Base-by-base conservation (phyloP, 2,113 vertebrate genomes). In the Seriola dumerili region DNA sequence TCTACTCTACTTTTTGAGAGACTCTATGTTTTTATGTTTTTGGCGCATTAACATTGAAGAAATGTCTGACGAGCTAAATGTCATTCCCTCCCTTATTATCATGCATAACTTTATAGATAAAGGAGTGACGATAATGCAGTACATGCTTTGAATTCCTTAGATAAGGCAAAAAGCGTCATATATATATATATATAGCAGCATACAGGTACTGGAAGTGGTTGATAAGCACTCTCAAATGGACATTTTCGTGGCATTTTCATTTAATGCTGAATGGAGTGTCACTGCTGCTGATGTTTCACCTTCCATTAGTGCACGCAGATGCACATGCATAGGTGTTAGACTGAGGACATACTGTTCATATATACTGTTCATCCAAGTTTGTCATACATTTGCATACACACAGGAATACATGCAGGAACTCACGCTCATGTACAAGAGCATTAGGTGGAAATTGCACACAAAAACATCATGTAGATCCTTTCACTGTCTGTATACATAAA, bases 381-480 rank as follows among this genome's bases (percentile, higher is more conserved):
- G 8, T 12, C 54, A 55, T 12, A 55, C 8, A 25, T 55, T 55
- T 55, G n/a, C n/a, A 10, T 23, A 12, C 21, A 54, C 21, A 50
- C 10, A 46, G 44, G 44, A 16, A 46, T 17, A 48, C 16, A 48
- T 48, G 48, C 17, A 17, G 17, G 16, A 17, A 50, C 17, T 17
- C 6, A 6, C 48, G 13, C 16, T n/a, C n/a, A 11, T 23, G 7
- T n/a, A 23, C 17, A 17, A 52, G 50, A 21, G 5, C n/a, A 55
- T n/a, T n/a, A 4, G 10, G 21, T 55, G 12, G n/a, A 23, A 29
- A 1, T 12, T 55, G 54, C 54, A 55, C 54, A 55, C n/a, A 55
- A 55, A 23, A 55, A 46, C 25, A 14, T 79, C 42, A 71, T 14
- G 23, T 32, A 13, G 54, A 42, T 70, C 42, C 48, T 80, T 63